Conservation (phyloP, 1,140 invertebrate genomes). For the Planococcus citri region DNA sequence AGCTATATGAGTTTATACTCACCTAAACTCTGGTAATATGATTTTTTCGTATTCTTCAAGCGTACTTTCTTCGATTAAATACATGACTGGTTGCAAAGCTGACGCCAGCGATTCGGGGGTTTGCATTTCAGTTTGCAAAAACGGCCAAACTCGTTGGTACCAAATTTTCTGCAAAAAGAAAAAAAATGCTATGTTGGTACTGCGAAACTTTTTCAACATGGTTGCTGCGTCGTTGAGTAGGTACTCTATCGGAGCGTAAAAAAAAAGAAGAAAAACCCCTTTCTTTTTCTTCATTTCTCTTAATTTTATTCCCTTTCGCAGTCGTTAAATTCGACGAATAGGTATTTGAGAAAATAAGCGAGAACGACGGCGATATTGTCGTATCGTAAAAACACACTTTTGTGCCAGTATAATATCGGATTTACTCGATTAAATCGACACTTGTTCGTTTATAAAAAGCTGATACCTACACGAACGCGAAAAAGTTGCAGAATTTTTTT, state of each 20-base stretch:
- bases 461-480: too few relatives aligned
- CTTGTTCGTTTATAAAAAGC: not conserved
- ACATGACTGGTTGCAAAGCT: constrained; percentile 76
- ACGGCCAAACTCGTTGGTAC: constrained; percentile 88
- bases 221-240: not conserved
- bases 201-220: too few relatives aligned
- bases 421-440: not conserved
- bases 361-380: not conserved
- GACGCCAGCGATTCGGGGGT: constrained; percentile 74
- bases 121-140: constrained; percentile 69
- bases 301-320: too few relatives aligned
- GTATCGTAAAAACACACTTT: not conserved
- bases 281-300: too few relatives aligned
- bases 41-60: constrained; percentile 70
- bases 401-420: not conserved
- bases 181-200: too few relatives aligned
- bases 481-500: too few relatives aligned
- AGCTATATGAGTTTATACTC: constrained; percentile 29
- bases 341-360: not conserved
- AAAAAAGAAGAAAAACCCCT: not conserved
- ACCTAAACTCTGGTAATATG: constrained; percentile 70
- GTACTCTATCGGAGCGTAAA: not conserved
- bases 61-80: constrained; percentile 71
- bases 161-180: constrained; percentile 70
- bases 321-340: too few relatives aligned